Conservation (phyloP, 2,797 vertebrate genomes). For the Kryptopterus vitreolus region DNA sequence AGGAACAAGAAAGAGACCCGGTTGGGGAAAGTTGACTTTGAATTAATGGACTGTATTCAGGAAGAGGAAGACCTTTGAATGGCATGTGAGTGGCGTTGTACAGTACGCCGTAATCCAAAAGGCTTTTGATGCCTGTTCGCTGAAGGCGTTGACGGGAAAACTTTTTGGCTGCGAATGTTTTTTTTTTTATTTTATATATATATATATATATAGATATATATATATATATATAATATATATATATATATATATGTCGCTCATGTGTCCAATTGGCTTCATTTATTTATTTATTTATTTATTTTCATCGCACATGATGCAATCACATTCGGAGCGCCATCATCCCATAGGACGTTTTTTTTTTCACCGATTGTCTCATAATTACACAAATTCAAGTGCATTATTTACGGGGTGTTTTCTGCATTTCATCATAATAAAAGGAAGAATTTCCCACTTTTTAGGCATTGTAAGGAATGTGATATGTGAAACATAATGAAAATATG, state of each 20-base stretch:
- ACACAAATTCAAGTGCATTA: background rate
- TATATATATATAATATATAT: no score
- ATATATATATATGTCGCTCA: no score
- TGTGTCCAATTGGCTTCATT: background rate
- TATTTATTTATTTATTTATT: background rate
- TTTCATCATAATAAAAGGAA: no score
- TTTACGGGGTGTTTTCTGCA: background rate
- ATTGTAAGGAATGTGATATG: background rate
- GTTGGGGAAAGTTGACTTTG: constrained; percentile 19
- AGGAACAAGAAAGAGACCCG: constrained; percentile 6
- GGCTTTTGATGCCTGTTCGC: background rate
- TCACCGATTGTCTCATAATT: background rate
- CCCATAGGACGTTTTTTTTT: no score
- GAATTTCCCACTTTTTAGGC: background rate
- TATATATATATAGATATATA: no score
- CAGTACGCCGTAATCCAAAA: no score
- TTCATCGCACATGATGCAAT: background rate
- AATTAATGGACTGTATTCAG: background rate
- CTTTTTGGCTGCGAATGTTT: background rate
- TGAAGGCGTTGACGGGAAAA: background rate
- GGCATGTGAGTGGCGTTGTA: no score
- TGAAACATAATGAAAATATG: background rate
- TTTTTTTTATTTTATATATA: no score
- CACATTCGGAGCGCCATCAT: no score
- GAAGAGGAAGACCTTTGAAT: background rate